phyloP scores from a whole-genome alignment of 2,888 invertebrate genomes.

The Notocelia uddmanniana region DNA sequence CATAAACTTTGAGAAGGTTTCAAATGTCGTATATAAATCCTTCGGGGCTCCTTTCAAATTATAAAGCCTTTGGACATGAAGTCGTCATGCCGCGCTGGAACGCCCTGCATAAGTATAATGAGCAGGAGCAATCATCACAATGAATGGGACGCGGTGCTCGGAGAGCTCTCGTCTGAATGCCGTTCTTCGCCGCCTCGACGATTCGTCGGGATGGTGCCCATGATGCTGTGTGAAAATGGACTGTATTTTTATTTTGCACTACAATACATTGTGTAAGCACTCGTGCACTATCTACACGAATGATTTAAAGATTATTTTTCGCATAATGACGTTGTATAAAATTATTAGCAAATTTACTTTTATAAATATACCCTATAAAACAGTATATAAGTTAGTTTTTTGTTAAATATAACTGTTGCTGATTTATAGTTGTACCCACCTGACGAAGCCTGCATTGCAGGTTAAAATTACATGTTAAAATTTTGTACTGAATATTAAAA shows the following conservation, averaged over 20 bases:
- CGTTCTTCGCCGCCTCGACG: conserved; percentile 43
- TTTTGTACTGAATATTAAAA: too few relatives aligned
- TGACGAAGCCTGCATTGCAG: too few relatives aligned
- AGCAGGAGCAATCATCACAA: conserved; percentile 49
- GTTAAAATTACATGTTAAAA: too few relatives aligned
- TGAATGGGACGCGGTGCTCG: conserved; percentile 46
- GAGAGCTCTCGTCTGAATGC: conserved; percentile 45
- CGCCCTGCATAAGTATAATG: conserved; percentile 44
- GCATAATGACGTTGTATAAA: not conserved
- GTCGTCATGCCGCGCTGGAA: conserved; percentile 28
- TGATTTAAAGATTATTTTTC: not conserved
- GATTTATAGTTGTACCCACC: too few relatives aligned
- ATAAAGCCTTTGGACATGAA: conserved; percentile 26
- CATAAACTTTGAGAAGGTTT: not conserved
- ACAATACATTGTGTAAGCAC: too few relatives aligned
- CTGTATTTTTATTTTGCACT: conserved; percentile 1
- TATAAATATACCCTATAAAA: too few relatives aligned
- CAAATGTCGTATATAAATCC: not conserved
- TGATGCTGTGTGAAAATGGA: not conserved
- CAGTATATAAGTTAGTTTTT: too few relatives aligned
- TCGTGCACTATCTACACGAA: not conserved
- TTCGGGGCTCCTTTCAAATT: conserved; percentile 19
- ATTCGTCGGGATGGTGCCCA: conserved; percentile 32
- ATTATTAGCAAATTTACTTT: not conserved
- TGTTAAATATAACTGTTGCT: too few relatives aligned